Base-by-base conservation (phyloP, 2,113 vertebrate genomes). In the Telmatochromis brachygnathus region DNA sequence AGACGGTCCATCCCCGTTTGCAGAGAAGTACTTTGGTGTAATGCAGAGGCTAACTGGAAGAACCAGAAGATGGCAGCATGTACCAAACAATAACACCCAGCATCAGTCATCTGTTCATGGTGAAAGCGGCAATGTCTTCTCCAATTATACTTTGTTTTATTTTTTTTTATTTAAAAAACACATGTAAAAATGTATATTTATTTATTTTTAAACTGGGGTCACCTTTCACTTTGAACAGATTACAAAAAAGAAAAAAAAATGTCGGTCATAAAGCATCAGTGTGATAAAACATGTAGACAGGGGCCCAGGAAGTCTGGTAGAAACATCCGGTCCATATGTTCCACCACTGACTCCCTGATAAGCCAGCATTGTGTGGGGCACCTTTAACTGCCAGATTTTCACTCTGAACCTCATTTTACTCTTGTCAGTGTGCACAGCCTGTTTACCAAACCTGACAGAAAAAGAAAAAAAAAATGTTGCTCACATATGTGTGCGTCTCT, bases 21-120 rank as follows among this genome's bases (percentile, higher is more conserved):
- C 14, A 49, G 14, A 19, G 6, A 30, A 28, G 11, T 65, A n/a
- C 10, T 51, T 81, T 4, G 6, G 23, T 2, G 47, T 75, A 49
- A 85, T 7, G 60, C 15, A 19, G 5, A 6, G 6, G 5, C 45
- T 55, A 15, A 82, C 91, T 95, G 93, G 42, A 47, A 89, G 94
- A 15, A 82, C 93, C 95, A 94, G 42, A 53, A 90, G 94, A 85
- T 89, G 94, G 93, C 94, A 92, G 87, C 77, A 88, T 89, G 33
- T 45, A 14, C 45, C 58, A 84, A 33, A 33, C 33, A 79, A 83
- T 86, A 42, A 51, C 56, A 58, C 7, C 35, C 53, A 58, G 9
- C 23, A 47, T 47, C 39, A 17, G 23, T 75, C 42, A 47, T 79
- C 21, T 47, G 14, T 26, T 73, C 7, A 23, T 14, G 12, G 35